These are phyloP conservation scores for Eilema caniola DNA, from an alignment of 2,888 invertebrate species.

Conservation along the genomic window DNA sequence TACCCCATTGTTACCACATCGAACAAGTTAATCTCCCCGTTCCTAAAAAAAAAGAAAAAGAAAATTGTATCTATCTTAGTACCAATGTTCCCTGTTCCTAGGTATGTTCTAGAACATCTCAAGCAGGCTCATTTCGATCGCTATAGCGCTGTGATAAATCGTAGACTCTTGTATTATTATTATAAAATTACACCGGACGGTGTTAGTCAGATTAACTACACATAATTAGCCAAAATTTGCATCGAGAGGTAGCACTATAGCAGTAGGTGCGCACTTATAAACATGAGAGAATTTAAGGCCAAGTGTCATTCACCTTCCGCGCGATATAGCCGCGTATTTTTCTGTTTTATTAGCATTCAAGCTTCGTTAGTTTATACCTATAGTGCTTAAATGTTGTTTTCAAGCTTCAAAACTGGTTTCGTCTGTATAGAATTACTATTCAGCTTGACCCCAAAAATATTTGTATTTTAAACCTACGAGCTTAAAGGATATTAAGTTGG, in stretches of 20 bases:
- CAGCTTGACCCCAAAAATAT: neutral
- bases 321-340: conserved; percentile 27
- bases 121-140: neutral
- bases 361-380: conserved; percentile 21
- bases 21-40: neutral
- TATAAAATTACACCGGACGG: conserved; percentile 28
- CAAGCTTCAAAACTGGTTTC: conserved; percentile 18
- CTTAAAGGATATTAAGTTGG: neutral
- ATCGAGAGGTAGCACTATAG: neutral
- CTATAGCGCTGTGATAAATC: neutral
- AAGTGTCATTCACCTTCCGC: conserved; percentile 42
- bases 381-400: conserved; percentile 21
- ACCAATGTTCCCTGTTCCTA: neutral
- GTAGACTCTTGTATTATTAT: neutral
- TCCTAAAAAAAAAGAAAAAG: neutral
- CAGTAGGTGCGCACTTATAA: conserved; percentile 28
- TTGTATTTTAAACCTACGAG: neutral
- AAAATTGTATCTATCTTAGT: too few species aligned
- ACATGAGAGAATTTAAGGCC: conserved; percentile 22
- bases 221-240: neutral
- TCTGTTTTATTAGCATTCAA: conserved; percentile 38
- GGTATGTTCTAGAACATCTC: neutral
- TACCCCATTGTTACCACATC: neutral
- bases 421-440: conserved; percentile 2
- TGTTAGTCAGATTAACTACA: conserved; percentile 26